A percentile compares a stretch with the other conserved stretches of the same genome.
Evolutionary conservation across 2,888 invertebrate species (phyloP).

Genomic region (Chirona hameri): DNA sequence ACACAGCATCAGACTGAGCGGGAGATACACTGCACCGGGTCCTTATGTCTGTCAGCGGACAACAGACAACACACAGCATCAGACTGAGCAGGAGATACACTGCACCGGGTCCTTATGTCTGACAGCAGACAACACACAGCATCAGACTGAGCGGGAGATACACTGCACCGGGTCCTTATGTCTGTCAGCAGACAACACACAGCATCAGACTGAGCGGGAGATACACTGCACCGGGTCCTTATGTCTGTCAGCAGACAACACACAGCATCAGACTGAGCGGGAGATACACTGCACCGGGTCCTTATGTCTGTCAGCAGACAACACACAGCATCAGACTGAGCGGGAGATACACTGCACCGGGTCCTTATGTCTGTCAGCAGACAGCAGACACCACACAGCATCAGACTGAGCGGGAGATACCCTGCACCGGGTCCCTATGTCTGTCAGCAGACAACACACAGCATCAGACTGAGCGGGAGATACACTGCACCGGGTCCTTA

Average conservation of each 20-base stretch:
- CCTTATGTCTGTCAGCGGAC: no score
- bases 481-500: constrained; percentile 89
- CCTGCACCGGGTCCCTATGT: constrained; percentile 93
- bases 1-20: no score
- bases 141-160: constrained; percentile 81
- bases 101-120: no score
- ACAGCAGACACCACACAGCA: constrained; percentile 88
- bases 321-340: no score
- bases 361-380: constrained; percentile 49
- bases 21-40: no score
- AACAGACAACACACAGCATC: no score
- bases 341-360: no score
- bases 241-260: constrained; percentile 62
- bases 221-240: constrained; percentile 93
- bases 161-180: constrained; percentile 95
- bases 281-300: constrained; percentile 92
- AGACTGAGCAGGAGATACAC: no score
- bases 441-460: constrained; percentile 56
- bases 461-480: constrained; percentile 84
- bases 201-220: constrained; percentile 84
- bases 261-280: constrained; percentile 79
- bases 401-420: constrained; percentile 82
- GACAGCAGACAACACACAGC: constrained; percentile 87
- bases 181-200: constrained; percentile 52
- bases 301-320: constrained; percentile 65